Percentiles rank a stretch among this genome's conserved stretches.
phyloP scores from a whole-genome alignment of 2,797 vertebrate species.

The Hemitrygon akajei region DNA sequence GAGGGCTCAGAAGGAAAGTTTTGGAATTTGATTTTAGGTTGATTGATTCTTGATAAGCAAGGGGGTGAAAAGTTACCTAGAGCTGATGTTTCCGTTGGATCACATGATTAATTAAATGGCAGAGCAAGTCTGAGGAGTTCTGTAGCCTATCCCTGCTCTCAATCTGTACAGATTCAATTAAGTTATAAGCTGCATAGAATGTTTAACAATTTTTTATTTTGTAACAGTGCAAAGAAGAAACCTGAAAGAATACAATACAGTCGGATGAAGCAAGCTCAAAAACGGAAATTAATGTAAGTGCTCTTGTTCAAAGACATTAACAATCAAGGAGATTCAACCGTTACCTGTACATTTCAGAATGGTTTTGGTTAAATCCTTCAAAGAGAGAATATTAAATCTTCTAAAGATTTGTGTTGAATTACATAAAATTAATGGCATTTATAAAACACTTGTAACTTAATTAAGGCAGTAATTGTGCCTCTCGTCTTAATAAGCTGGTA shows the following conservation, averaged over 20 bases:
- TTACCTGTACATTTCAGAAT: neutral
- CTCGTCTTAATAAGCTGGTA: no score
- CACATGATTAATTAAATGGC: no score
- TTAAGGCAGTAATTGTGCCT: neutral
- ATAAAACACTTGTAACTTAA: neutral
- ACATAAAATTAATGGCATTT: neutral
- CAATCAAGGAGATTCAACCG: neutral
- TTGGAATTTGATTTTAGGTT: no score
- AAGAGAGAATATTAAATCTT: neutral
- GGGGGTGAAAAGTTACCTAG: no score
- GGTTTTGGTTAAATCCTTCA: neutral
- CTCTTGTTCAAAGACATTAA: neutral
- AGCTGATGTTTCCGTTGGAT: no score
- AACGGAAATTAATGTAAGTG: slow-evolving; percentile 62
- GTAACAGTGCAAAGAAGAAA: slow-evolving; percentile 46
- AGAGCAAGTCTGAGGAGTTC: no score
- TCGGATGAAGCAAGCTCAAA: slow-evolving; percentile 57
- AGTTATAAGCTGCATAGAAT: neutral
- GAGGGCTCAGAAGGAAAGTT: no score
- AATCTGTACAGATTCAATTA: neutral
- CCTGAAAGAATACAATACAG: slow-evolving; percentile 51
- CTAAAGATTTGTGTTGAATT: neutral
- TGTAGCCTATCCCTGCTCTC: no score
- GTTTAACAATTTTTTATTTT: slow-evolving; percentile 6
- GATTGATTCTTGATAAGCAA: no score